A percentile compares a stretch with the other conserved stretches of the same genome.
These are phyloP conservation scores for Serranus cabrilla DNA, from an alignment of 2,797 vertebrate species.

Conservation along the genomic window DNA sequence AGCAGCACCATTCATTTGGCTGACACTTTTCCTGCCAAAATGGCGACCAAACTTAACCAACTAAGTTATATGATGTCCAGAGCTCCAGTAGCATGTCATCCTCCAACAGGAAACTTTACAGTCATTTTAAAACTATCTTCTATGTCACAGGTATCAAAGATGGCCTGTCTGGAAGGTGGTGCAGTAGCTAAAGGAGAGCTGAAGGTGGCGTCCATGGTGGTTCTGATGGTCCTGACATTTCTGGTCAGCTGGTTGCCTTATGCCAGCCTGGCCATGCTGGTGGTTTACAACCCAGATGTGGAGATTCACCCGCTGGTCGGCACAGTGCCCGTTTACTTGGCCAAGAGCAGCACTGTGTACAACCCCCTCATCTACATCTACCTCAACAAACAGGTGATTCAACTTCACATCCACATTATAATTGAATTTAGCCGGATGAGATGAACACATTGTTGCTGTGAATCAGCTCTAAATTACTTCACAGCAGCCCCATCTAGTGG, in stretches of 20 bases:
- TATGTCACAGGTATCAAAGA: constrained; percentile 74
- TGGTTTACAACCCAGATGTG: constrained; percentile 72
- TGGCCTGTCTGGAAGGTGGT: constrained; percentile 72
- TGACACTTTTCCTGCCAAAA: too few species aligned
- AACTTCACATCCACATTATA: not conserved
- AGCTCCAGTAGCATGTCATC: not conserved
- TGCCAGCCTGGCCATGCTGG: constrained; percentile 75
- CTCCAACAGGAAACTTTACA: not conserved
- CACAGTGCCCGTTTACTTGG: constrained; percentile 82
- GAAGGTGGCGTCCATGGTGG: constrained; percentile 76
- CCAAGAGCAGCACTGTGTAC: constrained; percentile 85
- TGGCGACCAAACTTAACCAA: too few species aligned
- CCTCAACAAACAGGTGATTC: constrained; percentile 83
- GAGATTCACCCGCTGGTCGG: constrained; percentile 73
- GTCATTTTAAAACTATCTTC: not conserved
- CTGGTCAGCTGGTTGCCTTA: constrained; percentile 83
- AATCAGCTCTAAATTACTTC: not conserved
- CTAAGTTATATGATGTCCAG: too few species aligned
- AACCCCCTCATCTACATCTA: constrained; percentile 86
- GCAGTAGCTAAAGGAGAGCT: constrained; percentile 78
- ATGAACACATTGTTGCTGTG: not conserved
- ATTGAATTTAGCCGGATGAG: not conserved
- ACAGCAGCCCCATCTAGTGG: constrained; percentile 69
- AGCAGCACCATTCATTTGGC: too few species aligned
- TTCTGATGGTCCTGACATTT: constrained; percentile 81